Evolutionary conservation across 2,113 vertebrate genomes (phyloP).

Genomic region (Egretta garzetta): DNA sequence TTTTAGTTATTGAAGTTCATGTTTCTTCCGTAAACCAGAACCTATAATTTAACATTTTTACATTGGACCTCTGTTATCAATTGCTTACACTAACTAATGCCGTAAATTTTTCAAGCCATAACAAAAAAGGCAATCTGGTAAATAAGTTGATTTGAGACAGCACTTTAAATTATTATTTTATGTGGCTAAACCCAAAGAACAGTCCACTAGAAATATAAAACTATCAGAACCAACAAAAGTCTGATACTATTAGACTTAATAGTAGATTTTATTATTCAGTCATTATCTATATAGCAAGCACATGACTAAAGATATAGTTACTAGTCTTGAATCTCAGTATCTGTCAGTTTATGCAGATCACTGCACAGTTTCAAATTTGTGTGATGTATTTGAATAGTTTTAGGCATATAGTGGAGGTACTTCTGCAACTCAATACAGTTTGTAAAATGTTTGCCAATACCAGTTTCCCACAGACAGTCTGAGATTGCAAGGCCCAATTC

Average conservation of each 20-base stretch:
- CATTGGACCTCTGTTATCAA: not conserved
- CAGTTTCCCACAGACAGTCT: not conserved
- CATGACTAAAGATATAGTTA: not conserved
- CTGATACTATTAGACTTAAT: not conserved
- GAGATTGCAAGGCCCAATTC: not conserved
- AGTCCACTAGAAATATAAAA: not conserved
- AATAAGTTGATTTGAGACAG: not conserved
- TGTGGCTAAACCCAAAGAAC: not conserved
- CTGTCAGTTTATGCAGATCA: not conserved
- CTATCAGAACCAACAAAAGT: not conserved
- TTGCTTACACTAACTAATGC: not conserved
- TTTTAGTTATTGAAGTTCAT: not conserved
- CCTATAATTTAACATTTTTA: not conserved
- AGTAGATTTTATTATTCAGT: not conserved
- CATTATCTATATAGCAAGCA: not conserved
- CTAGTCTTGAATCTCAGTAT: not conserved
- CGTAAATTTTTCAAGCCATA: not conserved
- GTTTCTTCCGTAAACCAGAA: not conserved
- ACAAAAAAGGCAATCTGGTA: not conserved
- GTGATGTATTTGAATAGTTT: not conserved
- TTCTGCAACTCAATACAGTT: not conserved
- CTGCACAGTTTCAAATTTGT: not conserved
- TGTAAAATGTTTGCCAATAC: not conserved
- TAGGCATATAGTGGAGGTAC: not conserved
- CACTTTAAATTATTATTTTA: not conserved